Evolutionary conservation across 2,888 invertebrate species (phyloP).

Genomic region (Leptopilina syphax): DNA sequence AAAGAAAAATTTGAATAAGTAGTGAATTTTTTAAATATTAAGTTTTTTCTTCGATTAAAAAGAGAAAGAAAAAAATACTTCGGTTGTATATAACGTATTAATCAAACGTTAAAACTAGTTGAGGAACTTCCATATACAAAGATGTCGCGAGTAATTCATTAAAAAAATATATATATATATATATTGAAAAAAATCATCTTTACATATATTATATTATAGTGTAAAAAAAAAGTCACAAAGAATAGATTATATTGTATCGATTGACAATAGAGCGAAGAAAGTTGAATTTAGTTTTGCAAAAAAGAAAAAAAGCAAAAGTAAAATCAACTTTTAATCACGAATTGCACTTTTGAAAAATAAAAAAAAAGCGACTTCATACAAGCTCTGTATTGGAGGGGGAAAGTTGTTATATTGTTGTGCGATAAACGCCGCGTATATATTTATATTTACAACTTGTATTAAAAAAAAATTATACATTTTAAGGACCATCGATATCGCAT

Average conservation of each 20-base stretch:
- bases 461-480: constrained; percentile 33
- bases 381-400: constrained; percentile 49
- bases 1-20: no score
- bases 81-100: constrained; percentile 32
- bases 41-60: constrained; percentile 8
- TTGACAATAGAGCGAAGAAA: constrained; percentile 69
- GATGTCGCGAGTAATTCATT: constrained; percentile 23
- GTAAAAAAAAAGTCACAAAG: constrained; percentile 53
- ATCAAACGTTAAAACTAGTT: constrained; percentile 39
- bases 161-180: constrained; percentile 53
- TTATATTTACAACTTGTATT: constrained; percentile 44
- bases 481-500: constrained; percentile 36
- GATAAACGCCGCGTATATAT: constrained; percentile 53
- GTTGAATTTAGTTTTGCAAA: constrained; percentile 51
- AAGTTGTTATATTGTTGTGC: constrained; percentile 53
- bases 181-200: constrained; percentile 44
- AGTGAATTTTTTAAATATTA: constrained; percentile 3
- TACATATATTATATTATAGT: constrained; percentile 41
- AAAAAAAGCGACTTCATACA: constrained; percentile 48
- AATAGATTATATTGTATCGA: constrained; percentile 63
- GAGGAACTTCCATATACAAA: constrained; percentile 26
- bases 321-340: constrained; percentile 48
- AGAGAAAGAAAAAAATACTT: constrained; percentile 1
- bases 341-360: constrained; percentile 47
- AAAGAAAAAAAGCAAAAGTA: constrained; percentile 28